Evolutionary conservation across 2,888 invertebrate species (phyloP), one percentile per base, ranked within the genome.

Genomic region (Psylliodes chrysocephalus): DNA sequence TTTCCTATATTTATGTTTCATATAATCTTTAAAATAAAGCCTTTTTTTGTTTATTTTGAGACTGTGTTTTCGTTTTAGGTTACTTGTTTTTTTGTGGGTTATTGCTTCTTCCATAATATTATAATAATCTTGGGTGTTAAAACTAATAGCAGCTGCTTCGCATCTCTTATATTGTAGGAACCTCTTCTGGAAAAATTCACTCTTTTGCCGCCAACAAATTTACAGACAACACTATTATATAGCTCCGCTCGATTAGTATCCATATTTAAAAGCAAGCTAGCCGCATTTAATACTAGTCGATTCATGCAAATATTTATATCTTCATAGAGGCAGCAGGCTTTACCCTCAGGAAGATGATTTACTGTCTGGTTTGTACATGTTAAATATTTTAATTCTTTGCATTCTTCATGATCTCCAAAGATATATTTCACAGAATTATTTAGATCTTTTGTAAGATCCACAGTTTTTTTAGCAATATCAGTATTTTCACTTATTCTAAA

Each of bases 141-240:
- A 76, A 6, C 75, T 75, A 8, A 78, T 63, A 3, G 70, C 74
- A 4, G 78, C 75, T n/a, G 74, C 77, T 4, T 68, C 47, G 44
- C 74, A 77, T 53, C 77, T 67, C 5, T n/a, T n/a, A 64, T 70
- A 68, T 75, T 67, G 52, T 79, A 79, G 0, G 71, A 72, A 15
- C 74, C 59, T 49, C 60, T 69, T 42, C 56, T 15, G 6, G 70
- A 33, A 69, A 67, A 74, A 60, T 79, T 76, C 8, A 74, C 73
- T 60, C 75, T 54, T 71, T 78, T 79, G 3, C 78, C 78, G 1
- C 77, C 77, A 5, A 73, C 65, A 59, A 72, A 73, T 66, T 78
- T 77, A 1, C 75, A 73, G 3, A 78, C 70, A 1, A 72, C 66
- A 7, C 66, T 69, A 55, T 78, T 75, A 35, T 73, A 77, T 8